These are phyloP conservation scores for Epistrophe grossulariae DNA, from an alignment of 2,888 invertebrate genomes.

Conservation along the genomic window DNA sequence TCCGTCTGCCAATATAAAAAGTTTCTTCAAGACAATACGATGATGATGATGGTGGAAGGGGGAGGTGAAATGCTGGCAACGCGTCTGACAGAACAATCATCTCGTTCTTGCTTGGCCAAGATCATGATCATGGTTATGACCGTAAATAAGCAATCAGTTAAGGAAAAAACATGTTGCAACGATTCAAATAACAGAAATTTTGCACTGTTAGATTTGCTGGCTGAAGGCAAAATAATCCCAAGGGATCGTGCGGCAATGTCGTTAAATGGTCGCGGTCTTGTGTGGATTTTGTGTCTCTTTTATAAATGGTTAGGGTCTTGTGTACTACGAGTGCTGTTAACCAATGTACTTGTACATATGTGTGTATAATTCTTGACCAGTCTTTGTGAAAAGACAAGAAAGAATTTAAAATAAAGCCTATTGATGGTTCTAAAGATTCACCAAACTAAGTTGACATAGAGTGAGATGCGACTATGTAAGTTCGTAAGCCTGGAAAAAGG, in stretches of 20 bases:
- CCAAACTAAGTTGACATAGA: not conserved
- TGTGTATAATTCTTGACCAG: constrained; percentile 32
- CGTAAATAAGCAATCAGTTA: constrained; percentile 67
- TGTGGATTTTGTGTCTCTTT: constrained; percentile 24
- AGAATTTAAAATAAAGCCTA: not conserved
- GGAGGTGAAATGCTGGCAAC: not conserved
- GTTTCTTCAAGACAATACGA: not conserved
- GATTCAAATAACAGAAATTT: constrained; percentile 54
- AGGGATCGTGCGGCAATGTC: constrained; percentile 43
- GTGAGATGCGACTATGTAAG: not conserved
- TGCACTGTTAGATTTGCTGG: not conserved
- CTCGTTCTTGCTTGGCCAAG: constrained; percentile 66
- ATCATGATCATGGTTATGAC: constrained; percentile 72
- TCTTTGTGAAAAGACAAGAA: not conserved
- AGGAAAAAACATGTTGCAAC: constrained; percentile 58
- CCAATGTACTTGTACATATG: not conserved
- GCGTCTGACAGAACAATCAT: constrained; percentile 55
- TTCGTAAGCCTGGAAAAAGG: no score
- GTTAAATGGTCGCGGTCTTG: constrained; percentile 24
- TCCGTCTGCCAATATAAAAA: constrained; percentile 35
- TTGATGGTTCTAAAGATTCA: not conserved
- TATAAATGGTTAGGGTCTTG: constrained; percentile 43
- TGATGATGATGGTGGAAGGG: not conserved
- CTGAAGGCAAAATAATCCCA: constrained; percentile 23
- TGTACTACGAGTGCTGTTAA: constrained; percentile 12